Evolutionary conservation across 1,140 invertebrate genomes (phyloP).

Genomic region (Heterodera carotae): DNA sequence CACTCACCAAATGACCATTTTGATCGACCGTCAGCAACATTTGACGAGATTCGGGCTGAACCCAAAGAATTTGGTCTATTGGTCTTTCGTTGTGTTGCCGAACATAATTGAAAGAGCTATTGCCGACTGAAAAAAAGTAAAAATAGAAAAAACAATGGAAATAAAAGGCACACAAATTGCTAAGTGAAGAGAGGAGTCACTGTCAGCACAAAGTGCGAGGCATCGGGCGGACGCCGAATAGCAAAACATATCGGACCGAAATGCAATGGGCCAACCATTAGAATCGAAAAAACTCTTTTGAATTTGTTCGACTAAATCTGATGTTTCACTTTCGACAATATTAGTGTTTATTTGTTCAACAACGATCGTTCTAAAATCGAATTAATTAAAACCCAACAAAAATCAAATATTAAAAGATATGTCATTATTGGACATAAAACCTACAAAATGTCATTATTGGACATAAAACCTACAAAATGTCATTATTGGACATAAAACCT

Average conservation of each 20-base stretch:
- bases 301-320: not conserved
- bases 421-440: no score
- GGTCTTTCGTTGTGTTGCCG: not conserved
- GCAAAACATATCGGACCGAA: slow-evolving; percentile 9
- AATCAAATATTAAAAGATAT: no score
- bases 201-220: slow-evolving; percentile 3
- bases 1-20: not conserved
- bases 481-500: no score
- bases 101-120: not conserved
- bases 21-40: not conserved
- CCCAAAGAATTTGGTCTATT: slow-evolving; percentile 14
- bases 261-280: not conserved
- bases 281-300: not conserved
- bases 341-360: not conserved
- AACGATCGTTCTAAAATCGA: not conserved
- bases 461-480: no score
- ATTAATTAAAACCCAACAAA: no score
- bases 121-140: not conserved
- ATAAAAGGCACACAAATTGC: slow-evolving; percentile 5
- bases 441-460: no score
- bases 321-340: not conserved
- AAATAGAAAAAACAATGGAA: not conserved
- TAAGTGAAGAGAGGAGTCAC: not conserved
- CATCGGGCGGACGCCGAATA: not conserved
- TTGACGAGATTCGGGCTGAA: slow-evolving; percentile 3